Percentiles rank a stretch among this genome's conserved stretches.
Conservation (phyloP, 2,888 invertebrate species). For the Philonicus albiceps region DNA sequence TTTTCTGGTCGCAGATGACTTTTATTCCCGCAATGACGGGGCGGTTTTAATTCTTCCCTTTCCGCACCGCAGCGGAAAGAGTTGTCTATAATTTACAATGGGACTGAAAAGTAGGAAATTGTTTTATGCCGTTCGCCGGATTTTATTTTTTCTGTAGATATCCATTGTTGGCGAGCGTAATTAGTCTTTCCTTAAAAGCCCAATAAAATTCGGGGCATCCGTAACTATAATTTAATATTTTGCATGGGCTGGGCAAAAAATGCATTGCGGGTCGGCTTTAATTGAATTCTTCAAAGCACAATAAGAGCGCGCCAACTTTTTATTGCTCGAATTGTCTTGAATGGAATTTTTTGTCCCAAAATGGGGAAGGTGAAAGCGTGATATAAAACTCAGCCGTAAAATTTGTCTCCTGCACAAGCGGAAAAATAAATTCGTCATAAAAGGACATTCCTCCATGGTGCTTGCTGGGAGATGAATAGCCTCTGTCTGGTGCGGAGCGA, state of each 20-base stretch:
- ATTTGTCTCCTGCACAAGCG: conserved; percentile 36
- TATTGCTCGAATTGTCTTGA: conserved; percentile 1
- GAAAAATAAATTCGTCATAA: conserved; percentile 43
- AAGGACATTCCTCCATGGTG: conserved; percentile 34
- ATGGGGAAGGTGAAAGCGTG: conserved; percentile 29
- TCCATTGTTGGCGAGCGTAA: conserved; percentile 17
- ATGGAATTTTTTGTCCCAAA: conserved; percentile 7
- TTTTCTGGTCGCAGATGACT: conserved; percentile 1
- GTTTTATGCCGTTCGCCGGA: conserved; percentile 38
- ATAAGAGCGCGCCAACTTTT: conserved; percentile 17
- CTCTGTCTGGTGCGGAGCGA: background rate
- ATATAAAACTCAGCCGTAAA: conserved; percentile 40
- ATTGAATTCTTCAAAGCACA: conserved; percentile 37
- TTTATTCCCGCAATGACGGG: background rate
- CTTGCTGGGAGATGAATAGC: conserved; percentile 13
- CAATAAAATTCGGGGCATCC: conserved; percentile 33
- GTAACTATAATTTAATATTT: background rate
- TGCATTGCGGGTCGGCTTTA: background rate
- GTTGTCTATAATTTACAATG: background rate
- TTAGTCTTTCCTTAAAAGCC: conserved; percentile 45
- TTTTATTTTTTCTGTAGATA: background rate
- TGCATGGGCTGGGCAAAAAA: background rate
- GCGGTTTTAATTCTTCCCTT: background rate
- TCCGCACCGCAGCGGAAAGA: background rate
- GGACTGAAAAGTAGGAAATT: conserved; percentile 41